These are phyloP conservation scores for Troilus luridus DNA, from an alignment of 2,888 invertebrate species.

Conservation along the genomic window DNA sequence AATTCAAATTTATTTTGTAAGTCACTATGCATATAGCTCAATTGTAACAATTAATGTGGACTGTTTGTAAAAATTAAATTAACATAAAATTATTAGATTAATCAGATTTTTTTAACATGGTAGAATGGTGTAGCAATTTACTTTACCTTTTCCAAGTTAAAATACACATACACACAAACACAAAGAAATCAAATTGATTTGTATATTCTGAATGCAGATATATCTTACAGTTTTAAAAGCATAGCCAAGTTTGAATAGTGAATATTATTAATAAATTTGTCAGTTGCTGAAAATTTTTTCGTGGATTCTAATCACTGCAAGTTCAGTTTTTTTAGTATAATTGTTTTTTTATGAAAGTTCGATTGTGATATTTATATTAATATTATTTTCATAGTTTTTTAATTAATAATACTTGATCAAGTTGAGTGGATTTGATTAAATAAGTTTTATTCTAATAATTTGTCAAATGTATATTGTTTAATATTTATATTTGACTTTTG, in stretches of 20 bases:
- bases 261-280: background rate
- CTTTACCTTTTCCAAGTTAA: background rate
- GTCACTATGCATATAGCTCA: constrained; percentile 37
- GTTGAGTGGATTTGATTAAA: background rate
- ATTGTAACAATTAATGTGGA: constrained; percentile 35
- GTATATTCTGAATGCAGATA: background rate
- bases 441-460: constrained; percentile 15
- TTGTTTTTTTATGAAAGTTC: background rate
- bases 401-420: constrained; percentile 5
- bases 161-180: background rate
- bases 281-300: background rate
- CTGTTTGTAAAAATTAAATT: constrained; percentile 32
- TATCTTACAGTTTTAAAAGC: background rate
- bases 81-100: constrained; percentile 15
- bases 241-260: background rate
- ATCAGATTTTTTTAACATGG: background rate
- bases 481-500: background rate
- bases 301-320: background rate
- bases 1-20: constrained; percentile 19
- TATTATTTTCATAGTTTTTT: background rate
- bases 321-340: background rate
- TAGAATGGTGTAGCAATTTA: background rate
- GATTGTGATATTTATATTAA: constrained; percentile 22
- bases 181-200: background rate
- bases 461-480: background rate